Percentiles rank a stretch among this genome's conserved stretches.
phyloP scores from a whole-genome alignment of 2,113 vertebrate species.

The Microcebus lehilahytsara region DNA sequence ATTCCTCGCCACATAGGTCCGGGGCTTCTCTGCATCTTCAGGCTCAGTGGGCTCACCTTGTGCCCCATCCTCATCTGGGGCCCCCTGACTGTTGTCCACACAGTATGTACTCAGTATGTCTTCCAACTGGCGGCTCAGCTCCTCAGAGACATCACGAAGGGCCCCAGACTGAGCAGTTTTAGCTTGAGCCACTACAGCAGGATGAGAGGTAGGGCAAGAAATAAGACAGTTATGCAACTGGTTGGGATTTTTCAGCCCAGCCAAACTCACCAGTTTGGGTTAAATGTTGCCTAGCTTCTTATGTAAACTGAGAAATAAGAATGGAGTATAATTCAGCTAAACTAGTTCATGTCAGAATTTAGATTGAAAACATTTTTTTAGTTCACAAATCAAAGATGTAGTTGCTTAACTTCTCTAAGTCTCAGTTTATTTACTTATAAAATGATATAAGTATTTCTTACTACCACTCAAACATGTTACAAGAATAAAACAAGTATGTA shows the following conservation, averaged over 20 bases:
- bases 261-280: background rate
- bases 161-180: slow-evolving; percentile 69
- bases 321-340: background rate
- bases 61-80: slow-evolving; percentile 79
- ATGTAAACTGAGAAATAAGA: slow-evolving; percentile 49
- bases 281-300: background rate
- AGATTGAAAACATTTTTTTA: slow-evolving; percentile 60
- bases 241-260: background rate
- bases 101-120: slow-evolving; percentile 97
- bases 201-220: background rate
- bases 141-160: slow-evolving; percentile 91
- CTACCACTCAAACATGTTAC: background rate
- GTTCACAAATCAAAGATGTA: background rate
- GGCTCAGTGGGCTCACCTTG: slow-evolving; percentile 82
- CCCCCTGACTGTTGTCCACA: slow-evolving; percentile 85
- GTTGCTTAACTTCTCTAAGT: background rate
- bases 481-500: background rate
- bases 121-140: slow-evolving; percentile 95
- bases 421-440: slow-evolving; percentile 6
- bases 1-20: slow-evolving; percentile 82
- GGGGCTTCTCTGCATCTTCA: slow-evolving; percentile 82
- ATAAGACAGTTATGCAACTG: background rate
- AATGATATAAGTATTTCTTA: background rate
- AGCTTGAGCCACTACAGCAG: slow-evolving; percentile 71
- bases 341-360: slow-evolving; percentile 60